These are phyloP conservation scores for Notiomystis cincta DNA, from an alignment of 2,113 vertebrate species.

Conservation along the genomic window DNA sequence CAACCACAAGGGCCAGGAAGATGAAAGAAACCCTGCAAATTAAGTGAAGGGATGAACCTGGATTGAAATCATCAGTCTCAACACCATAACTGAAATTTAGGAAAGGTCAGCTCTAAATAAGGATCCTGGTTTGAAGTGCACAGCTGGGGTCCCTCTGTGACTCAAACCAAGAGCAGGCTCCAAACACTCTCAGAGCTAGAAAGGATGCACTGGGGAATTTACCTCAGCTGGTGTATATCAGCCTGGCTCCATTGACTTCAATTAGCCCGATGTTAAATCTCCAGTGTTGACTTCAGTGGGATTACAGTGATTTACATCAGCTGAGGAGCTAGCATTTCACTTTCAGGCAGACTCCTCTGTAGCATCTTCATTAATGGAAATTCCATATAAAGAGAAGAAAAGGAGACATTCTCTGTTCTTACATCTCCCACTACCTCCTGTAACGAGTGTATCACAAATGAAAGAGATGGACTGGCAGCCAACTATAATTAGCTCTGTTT, in stretches of 20 bases:
- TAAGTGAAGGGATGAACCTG: not conserved
- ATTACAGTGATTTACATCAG: conserved; percentile 63
- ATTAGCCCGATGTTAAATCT: conserved; percentile 55
- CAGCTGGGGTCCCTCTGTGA: conserved; percentile 35
- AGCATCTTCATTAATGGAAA: conserved; percentile 31
- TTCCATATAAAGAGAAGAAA: not conserved
- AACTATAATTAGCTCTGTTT: conserved; percentile 27
- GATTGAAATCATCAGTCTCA: not conserved
- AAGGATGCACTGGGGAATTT: conserved; percentile 26
- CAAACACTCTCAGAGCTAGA: not conserved
- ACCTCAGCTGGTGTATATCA: conserved; percentile 60
- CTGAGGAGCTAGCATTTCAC: conserved; percentile 2
- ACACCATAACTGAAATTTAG: not conserved
- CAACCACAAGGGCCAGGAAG: not conserved
- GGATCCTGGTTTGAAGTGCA: not conserved
- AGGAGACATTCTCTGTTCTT: not conserved
- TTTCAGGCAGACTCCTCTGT: not conserved
- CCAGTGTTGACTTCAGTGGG: conserved; percentile 45
- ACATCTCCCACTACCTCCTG: not conserved
- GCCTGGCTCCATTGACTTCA: conserved; percentile 56
- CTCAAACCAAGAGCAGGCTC: not conserved
- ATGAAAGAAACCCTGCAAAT: not conserved
- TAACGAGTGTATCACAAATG: not conserved
- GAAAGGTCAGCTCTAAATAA: conserved; percentile 44
- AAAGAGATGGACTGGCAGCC: not conserved